These are phyloP conservation scores for Colistium nudipinnis DNA, from an alignment of 2,113 vertebrate species.

Conservation along the genomic window DNA sequence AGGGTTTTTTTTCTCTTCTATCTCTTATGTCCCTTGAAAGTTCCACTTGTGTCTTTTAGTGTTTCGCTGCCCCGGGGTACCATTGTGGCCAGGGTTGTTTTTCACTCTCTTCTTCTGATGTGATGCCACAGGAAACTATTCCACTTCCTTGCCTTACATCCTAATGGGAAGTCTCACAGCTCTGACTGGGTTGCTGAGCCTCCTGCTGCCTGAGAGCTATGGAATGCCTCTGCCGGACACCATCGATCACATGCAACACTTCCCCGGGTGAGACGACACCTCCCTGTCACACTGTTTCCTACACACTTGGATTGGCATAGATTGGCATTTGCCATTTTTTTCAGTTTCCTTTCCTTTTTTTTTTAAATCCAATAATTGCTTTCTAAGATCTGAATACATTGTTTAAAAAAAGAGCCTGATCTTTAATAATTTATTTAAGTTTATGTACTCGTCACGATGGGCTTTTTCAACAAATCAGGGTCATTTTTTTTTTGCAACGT, in stretches of 20 bases:
- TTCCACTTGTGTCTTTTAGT: conserved; percentile 19
- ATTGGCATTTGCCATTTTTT: no score
- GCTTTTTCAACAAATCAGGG: no score
- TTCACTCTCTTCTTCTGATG: conserved; percentile 27
- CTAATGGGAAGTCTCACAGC: conserved; percentile 88
- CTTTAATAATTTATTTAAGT: no score
- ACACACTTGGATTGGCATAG: background rate
- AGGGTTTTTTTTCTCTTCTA: background rate
- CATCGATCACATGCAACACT: conserved; percentile 86
- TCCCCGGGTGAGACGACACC: conserved; percentile 83
- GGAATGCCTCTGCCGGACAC: conserved; percentile 87
- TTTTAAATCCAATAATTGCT: no score
- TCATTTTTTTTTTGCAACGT: no score
- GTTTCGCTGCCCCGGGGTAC: background rate
- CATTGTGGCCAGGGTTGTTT: conserved; percentile 18
- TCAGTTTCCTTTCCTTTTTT: no score
- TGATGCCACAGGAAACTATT: conserved; percentile 83
- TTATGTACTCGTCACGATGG: no score
- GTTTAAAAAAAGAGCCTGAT: no score
- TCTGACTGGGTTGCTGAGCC: conserved; percentile 86
- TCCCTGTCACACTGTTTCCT: background rate
- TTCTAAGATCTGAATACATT: no score
- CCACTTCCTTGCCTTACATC: conserved; percentile 86
- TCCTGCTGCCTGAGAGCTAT: conserved; percentile 90
- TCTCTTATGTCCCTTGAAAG: background rate